Evolutionary conservation across 1,140 invertebrate species (phyloP), one percentile per base, ranked within the genome.

Genomic region (Drosophila chauvacae): DNA sequence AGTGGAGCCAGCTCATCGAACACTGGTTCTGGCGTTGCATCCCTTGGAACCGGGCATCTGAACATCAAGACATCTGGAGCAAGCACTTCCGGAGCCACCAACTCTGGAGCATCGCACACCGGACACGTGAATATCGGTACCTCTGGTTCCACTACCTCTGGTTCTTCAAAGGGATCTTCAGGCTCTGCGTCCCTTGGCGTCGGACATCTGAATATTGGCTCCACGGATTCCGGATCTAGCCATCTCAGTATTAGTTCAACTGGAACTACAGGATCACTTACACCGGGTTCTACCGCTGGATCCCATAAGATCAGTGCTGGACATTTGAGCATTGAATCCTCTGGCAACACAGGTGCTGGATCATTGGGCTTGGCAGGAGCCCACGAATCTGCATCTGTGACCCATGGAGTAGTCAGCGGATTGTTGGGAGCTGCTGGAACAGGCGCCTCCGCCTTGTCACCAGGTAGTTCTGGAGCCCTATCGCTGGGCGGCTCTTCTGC

Each of bases 141-240:
- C 20, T 35, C 42, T 20, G 62, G 41, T 20, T 61, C 47, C 5
- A 9, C 30, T 9, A 42, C 28, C 6, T 57, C 26, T 23, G 53
- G 39, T 18, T 64, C 61, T 14, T 65, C 57, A 0, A 60, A 37
- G 20, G 56, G n/a, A 47, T 60, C 63, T 35, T 60, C 41, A 2
- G 55, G 62, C 9, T 65, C 62, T 10, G 30, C 53, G 3, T 59
- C 62, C 1, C 20, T 65, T 4, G 42, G 16, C 20, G 18, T 47
- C 9, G 64, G 60, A 16, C 33, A 63, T 20, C 33, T 59, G 4
- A 41, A 7, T 28, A 41, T 63, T n/a, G 53, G 11, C 23, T 57
- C 33, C 26, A 13, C 10, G 20, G 35, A 55, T 18, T 37, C 33
- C 58, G 60, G 48, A 7, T 33, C 48, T 33, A n/a, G 14, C 3